A percentile compares a stretch with the other conserved stretches of the same genome.
phyloP scores from a whole-genome alignment of 2,888 invertebrate genomes.

The Palloptera scutellata region DNA sequence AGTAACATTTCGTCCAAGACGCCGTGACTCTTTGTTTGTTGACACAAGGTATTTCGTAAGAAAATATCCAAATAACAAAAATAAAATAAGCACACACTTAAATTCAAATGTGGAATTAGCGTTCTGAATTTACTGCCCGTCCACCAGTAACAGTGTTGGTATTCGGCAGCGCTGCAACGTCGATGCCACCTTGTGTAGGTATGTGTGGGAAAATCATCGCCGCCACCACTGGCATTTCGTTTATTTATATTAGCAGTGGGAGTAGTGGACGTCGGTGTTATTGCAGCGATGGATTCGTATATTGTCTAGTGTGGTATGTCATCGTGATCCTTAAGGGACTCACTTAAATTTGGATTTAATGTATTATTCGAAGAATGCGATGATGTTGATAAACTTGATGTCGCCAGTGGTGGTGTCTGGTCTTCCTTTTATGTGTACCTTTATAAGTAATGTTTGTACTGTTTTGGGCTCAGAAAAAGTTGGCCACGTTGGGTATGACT shows the following conservation, averaged over 20 bases:
- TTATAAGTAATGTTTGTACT: too few relatives aligned
- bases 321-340: slow-evolving; percentile 57
- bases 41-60: too few relatives aligned
- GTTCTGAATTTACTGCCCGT: neutral
- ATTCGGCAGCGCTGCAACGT: slow-evolving; percentile 61
- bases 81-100: neutral
- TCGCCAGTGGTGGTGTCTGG: slow-evolving; percentile 26
- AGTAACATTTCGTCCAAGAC: too few relatives aligned
- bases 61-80: too few relatives aligned
- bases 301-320: slow-evolving; percentile 55
- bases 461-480: too few relatives aligned
- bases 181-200: slow-evolving; percentile 60
- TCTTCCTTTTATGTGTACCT: too few relatives aligned
- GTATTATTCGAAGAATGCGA: slow-evolving; percentile 62
- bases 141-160: neutral
- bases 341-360: slow-evolving; percentile 64
- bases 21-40: too few relatives aligned
- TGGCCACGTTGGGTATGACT: too few relatives aligned
- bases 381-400: slow-evolving; percentile 35
- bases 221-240: neutral
- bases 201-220: slow-evolving; percentile 55
- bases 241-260: slow-evolving; percentile 18
- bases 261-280: slow-evolving; percentile 40
- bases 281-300: slow-evolving; percentile 57
- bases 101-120: slow-evolving; percentile 21